Evolutionary conservation across 2,113 vertebrate genomes (phyloP).

Genomic region (Austrofundulus limnaeus): DNA sequence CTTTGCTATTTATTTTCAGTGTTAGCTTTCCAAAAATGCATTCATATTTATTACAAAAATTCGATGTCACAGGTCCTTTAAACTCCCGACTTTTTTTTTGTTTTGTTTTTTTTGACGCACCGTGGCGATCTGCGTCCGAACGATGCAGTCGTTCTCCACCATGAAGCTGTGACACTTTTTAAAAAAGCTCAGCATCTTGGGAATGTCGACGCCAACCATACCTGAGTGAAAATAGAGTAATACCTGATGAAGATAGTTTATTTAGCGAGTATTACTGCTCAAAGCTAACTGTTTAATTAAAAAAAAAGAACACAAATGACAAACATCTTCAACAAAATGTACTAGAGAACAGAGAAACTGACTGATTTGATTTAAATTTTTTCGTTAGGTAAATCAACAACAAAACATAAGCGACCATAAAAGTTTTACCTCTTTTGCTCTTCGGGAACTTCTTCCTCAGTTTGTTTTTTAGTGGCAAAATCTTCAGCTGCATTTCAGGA

Average conservation of each 20-base stretch:
- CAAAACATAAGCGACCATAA: no score
- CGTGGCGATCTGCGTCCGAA: conserved; percentile 74
- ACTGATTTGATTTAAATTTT: accelerated
- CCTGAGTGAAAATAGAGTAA: conserved; percentile 73
- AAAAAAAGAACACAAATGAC: no score
- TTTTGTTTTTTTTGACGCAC: conserved; percentile 38
- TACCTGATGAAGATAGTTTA: no score
- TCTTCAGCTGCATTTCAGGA: conserved; percentile 83
- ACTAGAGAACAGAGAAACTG: no score
- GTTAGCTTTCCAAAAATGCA: no score
- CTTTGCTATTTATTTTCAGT: no score
- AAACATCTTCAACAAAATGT: not conserved
- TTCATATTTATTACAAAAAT: no score
- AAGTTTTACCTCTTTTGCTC: conserved; percentile 71
- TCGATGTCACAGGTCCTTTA: no score
- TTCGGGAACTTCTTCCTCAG: conserved; percentile 88
- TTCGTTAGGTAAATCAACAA: no score
- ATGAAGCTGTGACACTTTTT: conserved; percentile 82
- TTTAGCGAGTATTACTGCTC: no score
- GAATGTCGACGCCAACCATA: conserved; percentile 82
- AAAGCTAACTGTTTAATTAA: no score
- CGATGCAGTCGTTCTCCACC: conserved; percentile 75
- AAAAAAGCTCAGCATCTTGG: conserved; percentile 85
- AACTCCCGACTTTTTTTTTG: no score
- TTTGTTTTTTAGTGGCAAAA: conserved; percentile 84